Conservation (phyloP, 2,888 invertebrate species). For the Melanotus villosus region DNA sequence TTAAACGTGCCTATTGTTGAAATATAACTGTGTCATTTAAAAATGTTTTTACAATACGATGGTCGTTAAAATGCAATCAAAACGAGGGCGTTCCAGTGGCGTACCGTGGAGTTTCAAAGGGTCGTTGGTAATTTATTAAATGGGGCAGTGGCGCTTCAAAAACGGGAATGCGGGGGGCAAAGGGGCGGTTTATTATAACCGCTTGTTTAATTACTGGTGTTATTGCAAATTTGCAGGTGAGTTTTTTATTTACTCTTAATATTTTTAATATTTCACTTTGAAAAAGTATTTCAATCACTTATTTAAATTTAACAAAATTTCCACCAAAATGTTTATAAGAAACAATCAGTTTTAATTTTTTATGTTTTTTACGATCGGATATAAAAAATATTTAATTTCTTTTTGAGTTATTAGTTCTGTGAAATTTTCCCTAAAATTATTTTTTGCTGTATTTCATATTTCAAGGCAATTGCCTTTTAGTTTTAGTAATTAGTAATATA, state of each 20-base stretch:
- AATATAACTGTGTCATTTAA: slow-evolving; percentile 18
- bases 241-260: slow-evolving; percentile 10
- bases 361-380: too few species aligned
- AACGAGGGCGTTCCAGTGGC: slow-evolving; percentile 14
- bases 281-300: neutral
- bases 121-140: slow-evolving; percentile 46
- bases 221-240: slow-evolving; percentile 44
- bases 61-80: slow-evolving; percentile 6
- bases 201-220: slow-evolving; percentile 49
- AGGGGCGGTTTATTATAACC: slow-evolving; percentile 50
- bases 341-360: too few species aligned
- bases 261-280: neutral
- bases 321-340: too few species aligned
- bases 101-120: slow-evolving; percentile 9
- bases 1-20: neutral
- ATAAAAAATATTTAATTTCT: too few species aligned
- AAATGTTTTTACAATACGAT: neutral
- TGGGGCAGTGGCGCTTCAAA: slow-evolving; percentile 50
- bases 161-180: slow-evolving; percentile 55
- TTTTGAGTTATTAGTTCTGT: too few species aligned
- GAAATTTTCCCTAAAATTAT: too few species aligned
- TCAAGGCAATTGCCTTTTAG: too few species aligned
- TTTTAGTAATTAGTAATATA: too few species aligned
- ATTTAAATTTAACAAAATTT: neutral
- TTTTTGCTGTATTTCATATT: too few species aligned